Conservation (phyloP, 2,113 vertebrate species). For the Cnemophilus loriae region DNA sequence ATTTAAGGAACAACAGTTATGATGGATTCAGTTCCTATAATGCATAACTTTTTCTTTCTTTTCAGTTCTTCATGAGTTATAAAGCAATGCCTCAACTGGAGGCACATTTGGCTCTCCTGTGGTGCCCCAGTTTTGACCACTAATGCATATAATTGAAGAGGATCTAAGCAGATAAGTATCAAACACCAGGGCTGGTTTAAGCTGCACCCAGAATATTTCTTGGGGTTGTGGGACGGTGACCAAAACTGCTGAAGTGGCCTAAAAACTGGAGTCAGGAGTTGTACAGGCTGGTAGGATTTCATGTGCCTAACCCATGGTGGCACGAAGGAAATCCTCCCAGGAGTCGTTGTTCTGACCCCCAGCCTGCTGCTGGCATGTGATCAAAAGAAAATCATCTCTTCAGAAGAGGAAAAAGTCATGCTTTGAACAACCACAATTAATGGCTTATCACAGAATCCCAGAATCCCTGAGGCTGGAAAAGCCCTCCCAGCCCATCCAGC, state of each 20-base stretch:
- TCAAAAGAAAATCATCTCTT: background rate
- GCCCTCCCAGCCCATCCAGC: fast-evolving
- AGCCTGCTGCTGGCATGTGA: fast-evolving
- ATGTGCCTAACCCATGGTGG: background rate
- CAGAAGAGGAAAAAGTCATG: background rate
- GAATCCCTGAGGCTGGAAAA: fast-evolving
- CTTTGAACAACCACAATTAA: background rate
- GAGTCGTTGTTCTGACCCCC: background rate
- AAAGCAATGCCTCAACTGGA: background rate
- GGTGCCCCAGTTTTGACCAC: background rate
- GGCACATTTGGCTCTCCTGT: background rate
- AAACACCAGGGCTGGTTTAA: background rate
- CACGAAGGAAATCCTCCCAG: background rate
- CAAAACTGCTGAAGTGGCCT: background rate
- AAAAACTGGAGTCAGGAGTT: background rate
- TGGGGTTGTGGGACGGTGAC: background rate
- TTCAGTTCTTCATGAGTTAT: background rate
- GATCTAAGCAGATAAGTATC: background rate
- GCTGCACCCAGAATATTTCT: background rate
- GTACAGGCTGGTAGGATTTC: background rate
- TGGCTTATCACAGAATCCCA: background rate
- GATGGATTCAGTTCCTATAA: background rate
- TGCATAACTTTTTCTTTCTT: background rate
- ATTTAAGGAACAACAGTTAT: background rate
- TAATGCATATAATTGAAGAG: background rate